These are phyloP conservation scores for Poeciliopsis retropinna DNA, from an alignment of 2,113 vertebrate genomes.

Conservation along the genomic window DNA sequence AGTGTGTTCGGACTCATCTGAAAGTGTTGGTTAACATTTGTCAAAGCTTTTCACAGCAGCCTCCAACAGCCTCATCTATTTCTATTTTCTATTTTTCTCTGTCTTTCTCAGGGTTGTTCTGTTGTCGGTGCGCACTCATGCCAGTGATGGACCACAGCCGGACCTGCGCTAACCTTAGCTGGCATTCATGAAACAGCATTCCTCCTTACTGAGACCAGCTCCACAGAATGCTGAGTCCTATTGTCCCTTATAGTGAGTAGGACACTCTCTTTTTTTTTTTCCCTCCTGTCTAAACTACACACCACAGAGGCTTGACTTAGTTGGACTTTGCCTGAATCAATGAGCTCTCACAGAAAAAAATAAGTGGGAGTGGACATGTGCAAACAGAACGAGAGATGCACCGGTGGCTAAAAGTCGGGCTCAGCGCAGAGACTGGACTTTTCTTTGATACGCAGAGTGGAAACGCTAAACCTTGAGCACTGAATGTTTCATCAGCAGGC, in stretches of 20 bases:
- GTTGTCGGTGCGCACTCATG: conserved; percentile 67
- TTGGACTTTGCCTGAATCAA: conserved; percentile 74
- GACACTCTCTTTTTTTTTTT: conserved; percentile 12
- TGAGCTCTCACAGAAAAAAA: conserved; percentile 27
- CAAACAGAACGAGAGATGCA: conserved; percentile 31
- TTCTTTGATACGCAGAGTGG: conserved; percentile 31
- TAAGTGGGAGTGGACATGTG: conserved; percentile 34
- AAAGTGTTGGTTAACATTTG: conserved; percentile 59
- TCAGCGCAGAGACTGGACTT: conserved; percentile 19
- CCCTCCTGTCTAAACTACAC: conserved; percentile 7
- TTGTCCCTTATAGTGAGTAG: conserved; percentile 85
- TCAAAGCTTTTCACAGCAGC: conserved; percentile 68
- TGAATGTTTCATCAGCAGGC: conserved; percentile 66
- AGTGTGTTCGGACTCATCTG: conserved; percentile 38
- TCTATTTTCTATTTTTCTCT: conserved; percentile 37
- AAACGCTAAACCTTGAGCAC: conserved; percentile 49
- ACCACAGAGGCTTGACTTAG: conserved; percentile 20
- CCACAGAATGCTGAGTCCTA: conserved; percentile 87
- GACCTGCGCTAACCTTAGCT: conserved; percentile 74
- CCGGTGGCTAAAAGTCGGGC: not conserved
- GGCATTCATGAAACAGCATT: conserved; percentile 76
- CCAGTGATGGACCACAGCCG: conserved; percentile 80
- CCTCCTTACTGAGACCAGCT: conserved; percentile 79
- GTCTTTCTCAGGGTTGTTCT: conserved; percentile 62
- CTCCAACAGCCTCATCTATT: conserved; percentile 56